Percentiles rank a stretch among this genome's conserved stretches.
Evolutionary conservation across 2,113 vertebrate genomes (phyloP).

Genomic region (Callorhinus ursinus): DNA sequence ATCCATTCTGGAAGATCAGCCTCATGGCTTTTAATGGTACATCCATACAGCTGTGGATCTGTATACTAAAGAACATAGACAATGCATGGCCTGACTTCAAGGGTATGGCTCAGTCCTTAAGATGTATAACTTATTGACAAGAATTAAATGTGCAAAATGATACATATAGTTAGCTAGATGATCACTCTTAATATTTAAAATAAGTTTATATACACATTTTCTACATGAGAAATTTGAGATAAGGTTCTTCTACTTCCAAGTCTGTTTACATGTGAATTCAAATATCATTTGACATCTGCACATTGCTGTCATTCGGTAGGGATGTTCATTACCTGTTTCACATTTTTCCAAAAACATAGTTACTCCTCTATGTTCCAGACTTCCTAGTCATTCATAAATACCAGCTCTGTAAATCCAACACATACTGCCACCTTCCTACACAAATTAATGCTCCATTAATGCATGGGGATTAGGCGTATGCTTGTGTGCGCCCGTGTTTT

Average conservation of each 20-base stretch:
- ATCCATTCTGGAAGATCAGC: neutral
- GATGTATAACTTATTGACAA: neutral
- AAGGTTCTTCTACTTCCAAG: neutral
- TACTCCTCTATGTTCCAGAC: neutral
- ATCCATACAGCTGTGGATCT: fast-evolving
- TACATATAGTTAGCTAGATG: too few species aligned
- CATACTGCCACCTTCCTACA: neutral
- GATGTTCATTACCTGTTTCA: neutral
- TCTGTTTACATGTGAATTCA: neutral
- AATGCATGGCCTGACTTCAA: neutral
- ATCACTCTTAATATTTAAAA: neutral
- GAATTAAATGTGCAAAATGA: neutral
- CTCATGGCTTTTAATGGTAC: neutral
- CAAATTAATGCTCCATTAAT: neutral
- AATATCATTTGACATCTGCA: neutral
- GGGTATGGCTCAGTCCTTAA: neutral
- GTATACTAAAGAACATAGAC: neutral
- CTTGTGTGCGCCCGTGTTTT: neutral
- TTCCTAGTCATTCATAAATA: neutral
- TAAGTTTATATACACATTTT: neutral
- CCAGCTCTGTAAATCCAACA: neutral
- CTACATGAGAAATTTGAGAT: neutral
- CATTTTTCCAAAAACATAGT: neutral
- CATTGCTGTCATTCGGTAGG: neutral
- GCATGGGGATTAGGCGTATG: fast-evolving